phyloP scores from a whole-genome alignment of 2,888 invertebrate genomes.

The Hybos culiciformis region DNA sequence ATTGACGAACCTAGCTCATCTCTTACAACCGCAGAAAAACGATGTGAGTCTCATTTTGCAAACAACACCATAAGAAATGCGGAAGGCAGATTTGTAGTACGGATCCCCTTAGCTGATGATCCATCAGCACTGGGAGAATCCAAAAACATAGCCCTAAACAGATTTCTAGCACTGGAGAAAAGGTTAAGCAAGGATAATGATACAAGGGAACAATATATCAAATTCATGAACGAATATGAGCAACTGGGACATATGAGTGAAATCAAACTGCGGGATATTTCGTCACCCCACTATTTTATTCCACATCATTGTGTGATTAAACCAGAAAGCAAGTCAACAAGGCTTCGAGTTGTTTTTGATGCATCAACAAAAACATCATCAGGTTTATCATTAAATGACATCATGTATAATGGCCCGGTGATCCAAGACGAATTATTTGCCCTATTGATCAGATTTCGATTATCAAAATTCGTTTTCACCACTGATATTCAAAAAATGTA shows the following conservation, averaged over 20 bases:
- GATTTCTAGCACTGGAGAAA: slow-evolving; percentile 14
- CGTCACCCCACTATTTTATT: background rate
- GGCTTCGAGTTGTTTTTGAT: slow-evolving; percentile 9
- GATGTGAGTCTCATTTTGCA: slow-evolving; percentile 1
- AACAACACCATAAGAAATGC: background rate
- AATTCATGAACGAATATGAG: slow-evolving; percentile 16
- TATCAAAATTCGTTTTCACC: slow-evolving; percentile 10
- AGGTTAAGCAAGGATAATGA: slow-evolving; percentile 11
- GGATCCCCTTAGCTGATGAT: slow-evolving; percentile 13
- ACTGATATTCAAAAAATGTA: slow-evolving; percentile 12
- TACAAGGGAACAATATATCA: slow-evolving; percentile 12
- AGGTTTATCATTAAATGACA: slow-evolving; percentile 10
- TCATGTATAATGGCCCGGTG: slow-evolving; percentile 6
- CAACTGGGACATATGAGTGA: slow-evolving; percentile 15
- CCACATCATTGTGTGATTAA: slow-evolving; percentile 7
- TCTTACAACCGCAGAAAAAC: background rate
- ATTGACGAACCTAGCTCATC: background rate
- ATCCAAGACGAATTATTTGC: slow-evolving; percentile 8
- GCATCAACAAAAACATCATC: slow-evolving; percentile 3
- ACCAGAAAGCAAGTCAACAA: background rate
- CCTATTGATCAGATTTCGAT: slow-evolving; percentile 9
- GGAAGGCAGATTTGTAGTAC: slow-evolving; percentile 14
- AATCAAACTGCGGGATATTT: background rate
- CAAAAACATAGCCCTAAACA: slow-evolving; percentile 6
- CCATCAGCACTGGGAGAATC: slow-evolving; percentile 3